These are phyloP conservation scores for Drosophila lacicola DNA, from an alignment of 2,888 invertebrate species.

Conservation along the genomic window DNA sequence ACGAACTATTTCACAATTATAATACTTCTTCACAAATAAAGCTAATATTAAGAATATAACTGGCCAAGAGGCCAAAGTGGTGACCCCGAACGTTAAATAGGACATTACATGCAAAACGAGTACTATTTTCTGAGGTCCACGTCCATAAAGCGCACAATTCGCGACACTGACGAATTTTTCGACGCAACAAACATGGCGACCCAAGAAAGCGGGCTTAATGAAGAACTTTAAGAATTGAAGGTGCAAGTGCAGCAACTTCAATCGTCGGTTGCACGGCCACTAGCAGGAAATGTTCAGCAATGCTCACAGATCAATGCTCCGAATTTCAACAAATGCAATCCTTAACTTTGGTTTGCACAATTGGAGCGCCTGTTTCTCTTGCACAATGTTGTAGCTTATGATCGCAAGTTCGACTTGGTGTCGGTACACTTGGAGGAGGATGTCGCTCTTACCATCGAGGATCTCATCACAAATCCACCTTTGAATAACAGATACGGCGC, in stretches of 20 bases:
- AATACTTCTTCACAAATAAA: too few relatives aligned
- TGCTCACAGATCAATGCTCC: neutral
- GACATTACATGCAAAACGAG: too few relatives aligned
- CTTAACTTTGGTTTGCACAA: conserved; percentile 14
- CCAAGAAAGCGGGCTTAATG: too few relatives aligned
- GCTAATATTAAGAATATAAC: too few relatives aligned
- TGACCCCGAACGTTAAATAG: too few relatives aligned
- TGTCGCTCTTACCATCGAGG: neutral
- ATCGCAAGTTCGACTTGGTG: conserved; percentile 4
- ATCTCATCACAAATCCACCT: neutral
- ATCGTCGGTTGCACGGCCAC: too few relatives aligned
- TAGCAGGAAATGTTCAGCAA: neutral
- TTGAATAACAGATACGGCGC: too few relatives aligned
- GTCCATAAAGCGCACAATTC: neutral
- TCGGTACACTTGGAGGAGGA: neutral
- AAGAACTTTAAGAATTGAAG: too few relatives aligned
- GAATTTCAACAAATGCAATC: neutral
- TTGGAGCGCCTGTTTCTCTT: conserved; percentile 7
- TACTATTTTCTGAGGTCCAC: neutral
- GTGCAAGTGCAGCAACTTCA: too few relatives aligned
- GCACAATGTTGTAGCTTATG: neutral
- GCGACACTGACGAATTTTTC: neutral
- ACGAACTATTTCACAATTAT: too few relatives aligned
- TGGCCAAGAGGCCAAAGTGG: too few relatives aligned
- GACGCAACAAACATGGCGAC: neutral